phyloP scores from a whole-genome alignment of 2,113 vertebrate species.

The Ariopsis seemanni region DNA sequence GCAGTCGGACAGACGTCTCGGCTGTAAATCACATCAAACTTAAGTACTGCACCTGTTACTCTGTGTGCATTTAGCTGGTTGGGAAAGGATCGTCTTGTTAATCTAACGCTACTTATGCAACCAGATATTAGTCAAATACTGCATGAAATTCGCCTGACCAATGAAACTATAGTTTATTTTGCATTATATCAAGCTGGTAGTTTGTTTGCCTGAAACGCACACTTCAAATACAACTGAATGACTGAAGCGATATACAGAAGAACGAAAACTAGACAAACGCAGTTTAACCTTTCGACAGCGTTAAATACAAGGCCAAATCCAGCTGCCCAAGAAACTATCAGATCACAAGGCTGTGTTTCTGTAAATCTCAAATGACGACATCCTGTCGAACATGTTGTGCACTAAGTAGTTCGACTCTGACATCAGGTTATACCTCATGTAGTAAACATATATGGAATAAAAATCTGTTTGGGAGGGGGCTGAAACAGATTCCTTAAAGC shows the following conservation, averaged over 20 bases:
- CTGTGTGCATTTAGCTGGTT: neutral
- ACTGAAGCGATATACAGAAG: neutral
- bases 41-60: conserved; percentile 16
- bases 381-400: neutral
- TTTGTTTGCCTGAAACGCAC: neutral
- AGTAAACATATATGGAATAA: neutral
- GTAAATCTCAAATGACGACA: neutral
- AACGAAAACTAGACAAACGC: neutral
- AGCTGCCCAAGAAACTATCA: neutral
- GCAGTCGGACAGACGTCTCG: conserved; percentile 1
- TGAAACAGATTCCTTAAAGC: no score
- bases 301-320: neutral
- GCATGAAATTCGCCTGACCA: neutral
- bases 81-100: neutral
- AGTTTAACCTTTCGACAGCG: neutral
- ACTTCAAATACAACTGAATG: neutral
- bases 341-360: neutral
- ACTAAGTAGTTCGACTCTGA: neutral
- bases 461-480: neutral
- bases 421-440: neutral
- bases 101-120: neutral
- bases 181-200: neutral
- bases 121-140: neutral
- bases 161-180: neutral
- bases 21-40: conserved; percentile 22